Evolutionary conservation across 2,113 vertebrate species (phyloP).

Genomic region (Eretmochelys imbricata): DNA sequence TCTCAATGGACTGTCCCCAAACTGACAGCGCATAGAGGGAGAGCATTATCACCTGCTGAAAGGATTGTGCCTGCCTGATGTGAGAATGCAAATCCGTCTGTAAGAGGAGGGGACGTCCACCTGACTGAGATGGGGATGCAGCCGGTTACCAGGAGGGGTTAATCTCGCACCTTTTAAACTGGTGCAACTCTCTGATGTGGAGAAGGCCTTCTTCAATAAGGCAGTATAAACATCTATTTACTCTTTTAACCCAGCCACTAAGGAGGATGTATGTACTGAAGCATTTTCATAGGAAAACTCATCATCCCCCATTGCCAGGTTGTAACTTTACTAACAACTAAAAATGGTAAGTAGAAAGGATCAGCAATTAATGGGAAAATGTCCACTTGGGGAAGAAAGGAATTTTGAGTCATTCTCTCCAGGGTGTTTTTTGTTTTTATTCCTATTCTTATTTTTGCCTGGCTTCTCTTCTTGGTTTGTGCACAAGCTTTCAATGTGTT

Average conservation of each 20-base stretch:
- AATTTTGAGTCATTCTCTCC: not conserved
- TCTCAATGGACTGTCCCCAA: not conserved
- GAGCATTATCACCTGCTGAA: not conserved
- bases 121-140: not conserved
- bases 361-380: not conserved
- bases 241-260: not conserved
- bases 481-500: not conserved
- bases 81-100: not conserved
- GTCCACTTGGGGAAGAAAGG: not conserved
- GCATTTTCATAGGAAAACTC: constrained; percentile 47
- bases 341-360: not conserved
- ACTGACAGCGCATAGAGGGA: not conserved
- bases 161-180: not conserved
- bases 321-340: not conserved
- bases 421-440: not conserved
- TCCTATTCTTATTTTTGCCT: not conserved
- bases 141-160: no score
- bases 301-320: not conserved
- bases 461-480: not conserved
- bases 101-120: not conserved
- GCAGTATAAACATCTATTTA: not conserved
- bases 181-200: not conserved
- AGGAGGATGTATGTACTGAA: constrained; percentile 4
- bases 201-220: not conserved
- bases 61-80: not conserved